Percentiles rank a stretch among this genome's conserved stretches.
These are phyloP conservation scores for Propithecus deckenii DNA, from an alignment of 2,797 vertebrate species.

Conservation along the genomic window DNA sequence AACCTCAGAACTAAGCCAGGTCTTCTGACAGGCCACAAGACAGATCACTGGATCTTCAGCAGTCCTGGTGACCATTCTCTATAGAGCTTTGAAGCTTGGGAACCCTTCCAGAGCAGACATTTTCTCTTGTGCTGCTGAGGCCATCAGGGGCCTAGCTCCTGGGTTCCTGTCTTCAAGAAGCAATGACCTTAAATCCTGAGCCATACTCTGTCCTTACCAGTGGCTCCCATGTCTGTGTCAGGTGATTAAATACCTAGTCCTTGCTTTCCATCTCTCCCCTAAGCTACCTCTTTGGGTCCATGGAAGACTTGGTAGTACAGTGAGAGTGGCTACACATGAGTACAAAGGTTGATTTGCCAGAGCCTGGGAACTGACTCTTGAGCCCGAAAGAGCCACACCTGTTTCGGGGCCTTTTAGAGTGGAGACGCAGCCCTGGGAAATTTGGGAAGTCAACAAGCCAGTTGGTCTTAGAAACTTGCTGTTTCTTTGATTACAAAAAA, in stretches of 20 bases:
- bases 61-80: not conserved
- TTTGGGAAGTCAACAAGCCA: not conserved
- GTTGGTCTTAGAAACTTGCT: slow-evolving; percentile 23
- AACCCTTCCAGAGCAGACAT: slow-evolving; percentile 25
- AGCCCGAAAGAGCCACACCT: not conserved
- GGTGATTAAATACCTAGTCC: slow-evolving; percentile 11
- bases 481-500: slow-evolving; percentile 38
- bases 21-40: not conserved
- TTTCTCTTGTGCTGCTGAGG: slow-evolving; percentile 58
- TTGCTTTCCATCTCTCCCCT: slow-evolving; percentile 44
- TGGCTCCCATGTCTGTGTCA: slow-evolving; percentile 32
- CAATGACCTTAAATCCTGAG: slow-evolving; percentile 59
- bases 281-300: slow-evolving; percentile 62
- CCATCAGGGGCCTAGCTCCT: not conserved
- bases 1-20: slow-evolving; percentile 16
- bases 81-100: slow-evolving; percentile 24
- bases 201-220: slow-evolving; percentile 55
- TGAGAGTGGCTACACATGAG: not conserved
- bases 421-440: not conserved
- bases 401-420: not conserved
- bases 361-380: slow-evolving; percentile 7
- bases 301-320: slow-evolving; percentile 29
- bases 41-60: not conserved
- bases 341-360: not conserved
- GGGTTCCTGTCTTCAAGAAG: slow-evolving; percentile 40